Base-by-base conservation (phyloP, 2,888 invertebrate species). In the Panopea generosa region DNA sequence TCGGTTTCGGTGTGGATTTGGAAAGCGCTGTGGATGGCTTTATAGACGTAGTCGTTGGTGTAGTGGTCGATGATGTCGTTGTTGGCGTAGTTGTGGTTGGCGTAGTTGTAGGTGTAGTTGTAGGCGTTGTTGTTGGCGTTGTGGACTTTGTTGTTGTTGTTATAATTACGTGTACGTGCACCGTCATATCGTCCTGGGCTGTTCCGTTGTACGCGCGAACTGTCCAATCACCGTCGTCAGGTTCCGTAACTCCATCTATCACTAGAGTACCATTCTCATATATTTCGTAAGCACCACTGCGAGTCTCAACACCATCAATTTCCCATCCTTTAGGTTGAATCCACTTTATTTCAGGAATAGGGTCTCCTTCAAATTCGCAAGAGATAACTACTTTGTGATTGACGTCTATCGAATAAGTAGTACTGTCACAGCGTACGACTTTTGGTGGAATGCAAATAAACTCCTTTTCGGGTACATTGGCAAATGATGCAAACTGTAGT, bases 331-430 rank as follows among this genome's bases (percentile, higher is more conserved):
- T 83, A 2, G 84, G 82, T 6, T 65, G 57, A 3, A 55, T 57
- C 84, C 84, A 86, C 26, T 82, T 77, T 7, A 85, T 57, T 16
- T 77, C 72, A 1, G 86, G 86, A 16, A 73, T 62, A 3, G 86
- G 86, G 45, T 84, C 83, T 0, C 86, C 86, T 2, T 75, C 70
- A 29, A 77, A 77, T 18, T 52, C 33, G 60, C 86, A 86, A 7
- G 57, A n/a, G 4, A 86, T 77, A 6, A 38, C 27, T 4, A 82
- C 33, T 24, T 52, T 18, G n/a, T 71, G 60, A 9, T 83, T 79
- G 4, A 71, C 71, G 9, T 62, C 60, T 9, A 80, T 50, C 1
- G 77, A 55, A 43, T 76, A 77, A 0, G 50, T 53, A 0, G 53
- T 24, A 4, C 63, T 67, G 20, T 81, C 72, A 65, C 86, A 86